phyloP scores from a whole-genome alignment of 2,888 invertebrate species.

The Anaspis maculata region DNA sequence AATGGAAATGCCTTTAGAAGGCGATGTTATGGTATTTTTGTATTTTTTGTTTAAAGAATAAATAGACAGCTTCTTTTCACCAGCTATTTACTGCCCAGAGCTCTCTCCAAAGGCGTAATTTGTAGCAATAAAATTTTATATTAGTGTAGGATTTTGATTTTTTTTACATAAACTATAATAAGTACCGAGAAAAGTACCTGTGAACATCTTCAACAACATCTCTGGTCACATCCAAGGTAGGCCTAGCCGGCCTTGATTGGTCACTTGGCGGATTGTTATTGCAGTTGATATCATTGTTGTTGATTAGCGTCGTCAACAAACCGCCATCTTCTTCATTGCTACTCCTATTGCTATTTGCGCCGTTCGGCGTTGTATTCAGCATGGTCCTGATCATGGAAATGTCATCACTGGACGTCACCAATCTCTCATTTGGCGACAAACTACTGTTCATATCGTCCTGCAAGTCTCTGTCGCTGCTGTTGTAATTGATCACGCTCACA shows the following conservation, averaged over 20 bases:
- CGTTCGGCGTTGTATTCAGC: constrained; percentile 24
- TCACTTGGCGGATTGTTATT: constrained; percentile 21
- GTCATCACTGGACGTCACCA: constrained; percentile 30
- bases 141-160: too few species aligned
- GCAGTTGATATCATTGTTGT: constrained; percentile 30
- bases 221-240: constrained; percentile 44
- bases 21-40: too few species aligned
- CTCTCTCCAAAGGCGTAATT: too few species aligned
- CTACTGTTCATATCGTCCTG: constrained; percentile 23
- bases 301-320: constrained; percentile 10
- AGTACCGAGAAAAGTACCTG: too few species aligned
- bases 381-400: constrained; percentile 36
- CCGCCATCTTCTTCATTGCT: constrained; percentile 6
- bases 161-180: too few species aligned
- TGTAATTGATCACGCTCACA: constrained; percentile 16
- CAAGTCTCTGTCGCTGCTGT: constrained; percentile 16
- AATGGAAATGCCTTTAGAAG: too few species aligned
- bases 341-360: constrained; percentile 3
- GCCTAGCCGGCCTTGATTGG: constrained; percentile 4
- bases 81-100: too few species aligned
- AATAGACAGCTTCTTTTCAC: too few species aligned
- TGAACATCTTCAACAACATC: constrained; percentile 62
- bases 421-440: constrained; percentile 26
- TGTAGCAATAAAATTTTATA: too few species aligned
- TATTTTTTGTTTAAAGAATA: too few species aligned